Conservation (phyloP, 1,140 invertebrate species). For the Drosophila ercepeae region DNA sequence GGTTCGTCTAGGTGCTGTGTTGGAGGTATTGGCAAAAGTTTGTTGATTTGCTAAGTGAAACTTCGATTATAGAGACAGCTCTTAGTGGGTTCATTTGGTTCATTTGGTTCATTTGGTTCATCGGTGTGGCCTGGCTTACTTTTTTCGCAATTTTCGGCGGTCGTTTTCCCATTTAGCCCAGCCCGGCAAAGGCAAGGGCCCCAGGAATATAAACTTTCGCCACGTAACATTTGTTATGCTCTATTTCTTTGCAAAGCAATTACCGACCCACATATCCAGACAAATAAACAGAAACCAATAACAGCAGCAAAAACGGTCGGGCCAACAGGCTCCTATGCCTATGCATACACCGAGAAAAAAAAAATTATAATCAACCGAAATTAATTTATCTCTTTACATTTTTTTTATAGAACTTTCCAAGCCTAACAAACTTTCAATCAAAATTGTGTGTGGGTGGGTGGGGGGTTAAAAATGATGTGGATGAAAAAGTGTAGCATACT, state of each 20-base stretch:
- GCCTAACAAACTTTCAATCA: not conserved
- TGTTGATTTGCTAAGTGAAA: constrained; percentile 79
- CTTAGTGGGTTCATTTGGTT: constrained; percentile 53
- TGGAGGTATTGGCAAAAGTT: constrained; percentile 51
- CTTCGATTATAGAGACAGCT: constrained; percentile 65
- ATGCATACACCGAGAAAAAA: not conserved
- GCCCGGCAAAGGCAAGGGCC: constrained; percentile 42
- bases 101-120: constrained; percentile 32
- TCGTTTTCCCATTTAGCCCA: constrained; percentile 33
- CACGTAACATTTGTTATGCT: constrained; percentile 80
- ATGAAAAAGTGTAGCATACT: not conserved
- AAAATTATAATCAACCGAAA: not conserved
- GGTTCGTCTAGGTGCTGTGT: constrained; percentile 47
- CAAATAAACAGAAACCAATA: constrained; percentile 58
- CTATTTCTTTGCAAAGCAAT: constrained; percentile 81
- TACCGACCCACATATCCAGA: constrained; percentile 72
- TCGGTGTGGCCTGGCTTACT: not conserved
- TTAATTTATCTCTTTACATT: too few relatives aligned
- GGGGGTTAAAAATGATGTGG: not conserved
- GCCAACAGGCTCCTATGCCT: constrained; percentile 30
- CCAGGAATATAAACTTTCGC: constrained; percentile 62
- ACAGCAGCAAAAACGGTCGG: constrained; percentile 29
- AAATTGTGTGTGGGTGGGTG: too few relatives aligned
- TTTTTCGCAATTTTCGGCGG: constrained; percentile 49
- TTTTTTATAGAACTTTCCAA: too few relatives aligned